Evolutionary conservation across 2,797 vertebrate genomes (phyloP).

Genomic region (Rhinophrynus dorsalis): DNA sequence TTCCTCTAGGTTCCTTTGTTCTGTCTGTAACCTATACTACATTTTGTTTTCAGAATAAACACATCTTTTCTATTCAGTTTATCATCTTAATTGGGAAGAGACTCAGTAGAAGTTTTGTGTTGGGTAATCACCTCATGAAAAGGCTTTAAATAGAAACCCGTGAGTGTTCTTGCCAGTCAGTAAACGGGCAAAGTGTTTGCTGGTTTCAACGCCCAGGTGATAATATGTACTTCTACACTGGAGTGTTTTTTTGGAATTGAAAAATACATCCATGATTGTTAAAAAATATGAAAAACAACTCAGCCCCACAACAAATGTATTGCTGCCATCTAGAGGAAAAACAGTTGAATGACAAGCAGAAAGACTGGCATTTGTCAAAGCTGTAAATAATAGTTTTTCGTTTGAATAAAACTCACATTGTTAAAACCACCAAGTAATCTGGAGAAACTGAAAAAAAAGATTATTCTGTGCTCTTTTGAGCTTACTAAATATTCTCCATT

Average conservation of each 20-base stretch:
- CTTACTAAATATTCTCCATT: background rate
- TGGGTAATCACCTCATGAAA: slow-evolving; percentile 33
- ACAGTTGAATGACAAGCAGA: background rate
- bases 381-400: background rate
- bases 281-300: background rate
- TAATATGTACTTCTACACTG: slow-evolving; percentile 23
- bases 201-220: slow-evolving; percentile 36
- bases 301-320: background rate
- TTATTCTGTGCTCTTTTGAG: slow-evolving; percentile 2
- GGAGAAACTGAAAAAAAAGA: background rate
- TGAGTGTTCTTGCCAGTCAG: slow-evolving; percentile 18
- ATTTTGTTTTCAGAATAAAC: slow-evolving; percentile 27
- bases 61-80: slow-evolving; percentile 13
- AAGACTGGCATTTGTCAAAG: background rate
- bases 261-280: background rate
- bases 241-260: slow-evolving; percentile 28
- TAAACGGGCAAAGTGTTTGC: slow-evolving; percentile 30
- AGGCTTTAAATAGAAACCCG: slow-evolving; percentile 25
- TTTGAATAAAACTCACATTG: background rate
- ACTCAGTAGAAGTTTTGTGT: slow-evolving; percentile 24
- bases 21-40: slow-evolving; percentile 15
- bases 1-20: slow-evolving; percentile 32
- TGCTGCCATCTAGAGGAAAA: slow-evolving; percentile 23
- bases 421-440: background rate
- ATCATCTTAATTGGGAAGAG: slow-evolving; percentile 35